Base-by-base conservation (phyloP, 1,140 invertebrate species). In the Charaxes varanes region DNA sequence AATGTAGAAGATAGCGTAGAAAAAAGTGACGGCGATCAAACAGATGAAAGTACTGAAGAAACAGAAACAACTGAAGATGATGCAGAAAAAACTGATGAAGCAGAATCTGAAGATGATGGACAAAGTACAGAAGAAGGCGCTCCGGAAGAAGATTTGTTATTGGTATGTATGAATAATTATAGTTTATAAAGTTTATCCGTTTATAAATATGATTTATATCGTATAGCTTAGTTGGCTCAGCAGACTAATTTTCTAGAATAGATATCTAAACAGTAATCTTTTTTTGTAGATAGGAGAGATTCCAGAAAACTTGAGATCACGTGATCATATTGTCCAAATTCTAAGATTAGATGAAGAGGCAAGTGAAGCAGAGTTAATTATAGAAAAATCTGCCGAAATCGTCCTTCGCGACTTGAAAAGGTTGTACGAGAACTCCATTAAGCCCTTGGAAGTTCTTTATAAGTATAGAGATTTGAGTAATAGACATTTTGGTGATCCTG, bases 401-500 rank as follows among this genome's bases (percentile, higher is more conserved):
- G 90, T 94, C 11, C 87, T 97, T 3, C 90, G 91, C 45, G 94
- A 97, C 44, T 84, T 97, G 32, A 97, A 97, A 69, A 90, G 88
- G 62, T 86, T 97, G 10, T 96, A 97, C 56, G 94, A 96, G 66
- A 90, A 87, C 35, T 92, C 93, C 0, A 94, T 98, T 6, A 94
- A 95, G 76, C 96, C 95, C 4, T 84, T 97, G 57, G 96, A 97
- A 86, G 89, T 87, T 5, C 74, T 95, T 8, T 97, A 96, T 76
- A 97, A 96, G 74, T 97, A 97, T 63, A 88, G 93, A 62, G 94
- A 97, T 69, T 87, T 97, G 22, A 97, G 94, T 62, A 96, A 96
- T 62, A 88, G 95, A 48, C 94, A 96, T 82, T 95, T 95, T 66
- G 93, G 94, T 80, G 95, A 97, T 86, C 92, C 94, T 4, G 95